Percentiles rank a stretch among this genome's conserved stretches.
These are phyloP conservation scores for Branchipolynoe longqiensis DNA, from an alignment of 2,888 invertebrate genomes.

Conservation along the genomic window DNA sequence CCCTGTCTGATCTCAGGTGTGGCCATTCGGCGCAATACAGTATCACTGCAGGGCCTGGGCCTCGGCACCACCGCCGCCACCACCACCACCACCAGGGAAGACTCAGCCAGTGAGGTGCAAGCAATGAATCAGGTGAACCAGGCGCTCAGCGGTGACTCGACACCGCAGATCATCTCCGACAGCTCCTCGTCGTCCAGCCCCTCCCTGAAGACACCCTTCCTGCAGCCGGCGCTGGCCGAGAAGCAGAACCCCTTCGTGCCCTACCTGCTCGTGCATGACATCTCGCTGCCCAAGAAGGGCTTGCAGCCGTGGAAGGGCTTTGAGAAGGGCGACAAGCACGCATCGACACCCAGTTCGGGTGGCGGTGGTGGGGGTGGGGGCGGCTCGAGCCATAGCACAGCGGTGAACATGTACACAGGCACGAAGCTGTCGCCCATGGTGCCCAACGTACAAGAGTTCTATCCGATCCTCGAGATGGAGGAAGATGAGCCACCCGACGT, in stretches of 20 bases:
- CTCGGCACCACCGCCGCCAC: slow-evolving; percentile 60
- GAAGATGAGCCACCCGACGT: slow-evolving; percentile 73
- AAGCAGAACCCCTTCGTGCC: slow-evolving; percentile 69
- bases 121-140: slow-evolving; percentile 90
- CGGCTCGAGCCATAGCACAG: slow-evolving; percentile 27
- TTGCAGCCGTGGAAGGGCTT: slow-evolving; percentile 78
- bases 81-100: slow-evolving; percentile 64
- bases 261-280: slow-evolving; percentile 72
- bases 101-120: slow-evolving; percentile 83
- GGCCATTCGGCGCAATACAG: slow-evolving; percentile 77
- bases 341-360: neutral
- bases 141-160: slow-evolving; percentile 84
- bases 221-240: slow-evolving; percentile 4
- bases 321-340: slow-evolving; percentile 43
- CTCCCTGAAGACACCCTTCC: slow-evolving; percentile 9
- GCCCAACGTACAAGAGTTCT: slow-evolving; percentile 56
- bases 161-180: slow-evolving; percentile 83
- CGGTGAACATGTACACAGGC: slow-evolving; percentile 17
- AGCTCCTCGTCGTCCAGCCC: slow-evolving; percentile 66
- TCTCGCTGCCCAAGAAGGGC: slow-evolving; percentile 45
- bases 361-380: too few species aligned
- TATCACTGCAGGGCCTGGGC: slow-evolving; percentile 66
- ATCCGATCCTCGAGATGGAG: slow-evolving; percentile 59
- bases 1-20: slow-evolving; percentile 81
- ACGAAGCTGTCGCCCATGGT: slow-evolving; percentile 47